Percentiles rank a stretch among this genome's conserved stretches.
These are phyloP conservation scores for Heteronetta atricapilla DNA, from an alignment of 2,113 vertebrate species.

Conservation along the genomic window DNA sequence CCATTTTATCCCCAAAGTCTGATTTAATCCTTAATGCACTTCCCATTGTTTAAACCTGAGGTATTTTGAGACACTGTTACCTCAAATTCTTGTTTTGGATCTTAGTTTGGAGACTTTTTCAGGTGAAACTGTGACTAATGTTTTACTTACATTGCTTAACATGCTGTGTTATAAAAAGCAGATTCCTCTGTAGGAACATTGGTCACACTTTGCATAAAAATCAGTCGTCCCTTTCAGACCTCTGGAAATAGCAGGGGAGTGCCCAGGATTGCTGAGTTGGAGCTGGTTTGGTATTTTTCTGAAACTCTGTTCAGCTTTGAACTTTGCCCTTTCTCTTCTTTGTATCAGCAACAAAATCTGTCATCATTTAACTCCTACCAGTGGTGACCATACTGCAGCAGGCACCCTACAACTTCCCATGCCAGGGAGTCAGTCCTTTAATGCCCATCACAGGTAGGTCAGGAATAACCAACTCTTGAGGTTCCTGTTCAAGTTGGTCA, in stretches of 20 bases:
- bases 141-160: background rate
- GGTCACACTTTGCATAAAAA: background rate
- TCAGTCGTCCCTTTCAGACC: background rate
- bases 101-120: background rate
- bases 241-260: background rate
- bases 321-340: background rate
- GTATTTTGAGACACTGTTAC: background rate
- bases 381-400: background rate
- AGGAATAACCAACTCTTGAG: background rate
- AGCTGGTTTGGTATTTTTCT: background rate
- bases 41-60: background rate
- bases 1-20: background rate
- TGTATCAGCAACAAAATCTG: background rate
- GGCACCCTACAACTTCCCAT: background rate
- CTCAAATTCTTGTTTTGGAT: background rate
- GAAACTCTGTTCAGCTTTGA: background rate
- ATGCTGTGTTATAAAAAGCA: background rate
- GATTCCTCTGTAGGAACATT: background rate
- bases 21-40: background rate
- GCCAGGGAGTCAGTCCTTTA: background rate
- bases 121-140: background rate
- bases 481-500: rapidly evolving
- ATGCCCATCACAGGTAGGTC: background rate
- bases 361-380: background rate
- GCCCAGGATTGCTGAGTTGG: background rate